These are phyloP conservation scores for Scaptomyza pallida DNA, from an alignment of 1,140 invertebrate species.

Conservation along the genomic window DNA sequence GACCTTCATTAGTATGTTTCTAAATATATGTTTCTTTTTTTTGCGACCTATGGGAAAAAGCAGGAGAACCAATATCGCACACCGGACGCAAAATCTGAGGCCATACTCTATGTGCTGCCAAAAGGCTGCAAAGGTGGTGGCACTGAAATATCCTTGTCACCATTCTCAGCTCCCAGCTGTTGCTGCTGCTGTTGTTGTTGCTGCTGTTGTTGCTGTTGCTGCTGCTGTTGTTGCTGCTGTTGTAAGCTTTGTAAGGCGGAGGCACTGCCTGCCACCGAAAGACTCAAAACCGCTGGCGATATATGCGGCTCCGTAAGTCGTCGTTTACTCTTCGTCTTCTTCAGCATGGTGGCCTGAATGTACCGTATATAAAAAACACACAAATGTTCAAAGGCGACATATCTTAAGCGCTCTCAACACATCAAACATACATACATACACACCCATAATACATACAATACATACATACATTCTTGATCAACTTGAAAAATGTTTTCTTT, in stretches of 20 bases:
- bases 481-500: background rate
- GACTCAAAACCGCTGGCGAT: slow-evolving; percentile 85
- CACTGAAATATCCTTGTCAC: slow-evolving; percentile 67
- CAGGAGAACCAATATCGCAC: slow-evolving; percentile 83
- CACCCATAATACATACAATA: slow-evolving; percentile 57
- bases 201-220: slow-evolving; percentile 57
- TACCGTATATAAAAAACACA: slow-evolving; percentile 77
- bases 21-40: slow-evolving; percentile 15
- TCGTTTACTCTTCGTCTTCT: slow-evolving; percentile 96
- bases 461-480: slow-evolving; percentile 15
- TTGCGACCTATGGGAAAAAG: slow-evolving; percentile 69
- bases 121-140: slow-evolving; percentile 48
- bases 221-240: slow-evolving; percentile 47
- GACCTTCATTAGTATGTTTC: slow-evolving; percentile 9
- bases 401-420: slow-evolving; percentile 35
- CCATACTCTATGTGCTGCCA: slow-evolving; percentile 80
- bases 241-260: slow-evolving; percentile 16
- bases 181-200: slow-evolving; percentile 36
- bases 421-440: slow-evolving; percentile 7
- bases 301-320: slow-evolving; percentile 94
- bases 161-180: slow-evolving; percentile 70
- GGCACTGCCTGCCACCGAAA: slow-evolving; percentile 48
- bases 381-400: slow-evolving; percentile 75
- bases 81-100: slow-evolving; percentile 71
- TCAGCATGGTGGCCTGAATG: slow-evolving; percentile 88